Conservation (phyloP, 1,140 invertebrate species). For the Fopius arisanus region DNA sequence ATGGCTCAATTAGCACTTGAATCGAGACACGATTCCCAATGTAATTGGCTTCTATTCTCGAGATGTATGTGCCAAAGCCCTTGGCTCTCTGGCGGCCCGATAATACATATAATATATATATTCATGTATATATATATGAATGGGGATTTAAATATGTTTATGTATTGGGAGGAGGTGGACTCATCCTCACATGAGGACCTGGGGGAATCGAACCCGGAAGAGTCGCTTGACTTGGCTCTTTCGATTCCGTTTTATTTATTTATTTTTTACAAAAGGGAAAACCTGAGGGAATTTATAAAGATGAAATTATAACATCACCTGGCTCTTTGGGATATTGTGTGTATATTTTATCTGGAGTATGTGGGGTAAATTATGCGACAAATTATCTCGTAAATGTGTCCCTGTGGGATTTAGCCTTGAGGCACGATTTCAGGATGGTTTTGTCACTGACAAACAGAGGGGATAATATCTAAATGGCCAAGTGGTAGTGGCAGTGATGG, state of each 20-base stretch:
- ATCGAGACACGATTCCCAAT: conserved; percentile 1
- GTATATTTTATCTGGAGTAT: too few relatives aligned
- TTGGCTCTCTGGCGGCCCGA: neutral
- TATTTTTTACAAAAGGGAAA: neutral
- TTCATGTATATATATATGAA: conserved; percentile 18
- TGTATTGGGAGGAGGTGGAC: too few relatives aligned
- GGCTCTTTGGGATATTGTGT: too few relatives aligned
- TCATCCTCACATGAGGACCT: too few relatives aligned
- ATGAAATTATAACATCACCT: too few relatives aligned
- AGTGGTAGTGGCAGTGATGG: too few relatives aligned
- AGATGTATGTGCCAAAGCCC: neutral
- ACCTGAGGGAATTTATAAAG: too few relatives aligned
- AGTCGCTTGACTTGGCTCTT: neutral
- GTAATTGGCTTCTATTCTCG: conserved; percentile 1
- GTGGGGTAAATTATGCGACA: neutral
- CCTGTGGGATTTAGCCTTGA: neutral
- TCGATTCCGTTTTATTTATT: neutral
- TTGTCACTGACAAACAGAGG: neutral
- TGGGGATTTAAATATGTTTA: too few relatives aligned
- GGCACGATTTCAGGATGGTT: neutral
- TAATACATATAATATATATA: too few relatives aligned
- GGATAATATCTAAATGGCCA: neutral
- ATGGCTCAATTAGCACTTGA: conserved; percentile 1
- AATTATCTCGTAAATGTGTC: neutral
- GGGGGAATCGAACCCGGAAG: neutral